Evolutionary conservation across 1,140 invertebrate species (phyloP).

Genomic region (Holotrichia oblita): DNA sequence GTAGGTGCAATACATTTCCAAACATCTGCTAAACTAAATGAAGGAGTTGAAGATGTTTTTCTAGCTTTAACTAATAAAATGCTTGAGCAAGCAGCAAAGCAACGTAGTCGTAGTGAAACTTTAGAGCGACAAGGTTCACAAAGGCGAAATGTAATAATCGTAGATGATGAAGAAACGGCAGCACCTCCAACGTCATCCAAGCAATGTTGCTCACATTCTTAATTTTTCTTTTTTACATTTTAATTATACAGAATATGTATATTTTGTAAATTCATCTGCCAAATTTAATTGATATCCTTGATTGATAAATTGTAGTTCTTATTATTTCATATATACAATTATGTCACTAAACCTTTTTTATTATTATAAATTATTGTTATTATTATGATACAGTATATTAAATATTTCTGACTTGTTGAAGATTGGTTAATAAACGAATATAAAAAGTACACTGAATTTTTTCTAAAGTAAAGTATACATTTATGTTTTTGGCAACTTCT

Average conservation of each 20-base stretch:
- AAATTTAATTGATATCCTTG: not conserved
- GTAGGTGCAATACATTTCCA: slow-evolving; percentile 95
- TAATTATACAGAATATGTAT: not conserved
- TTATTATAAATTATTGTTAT: slow-evolving; percentile 36
- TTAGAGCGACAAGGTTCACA: slow-evolving; percentile 65
- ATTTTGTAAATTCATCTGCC: slow-evolving; percentile 20
- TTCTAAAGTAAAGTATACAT: too few species aligned
- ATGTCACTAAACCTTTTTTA: slow-evolving; percentile 19
- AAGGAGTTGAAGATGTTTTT: slow-evolving; percentile 94
- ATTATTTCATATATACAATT: slow-evolving; percentile 14
- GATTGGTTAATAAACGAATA: slow-evolving; percentile 33
- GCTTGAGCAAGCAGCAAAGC: slow-evolving; percentile 66
- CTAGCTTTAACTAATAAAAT: slow-evolving; percentile 81
- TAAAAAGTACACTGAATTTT: not conserved
- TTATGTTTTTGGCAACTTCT: too few species aligned
- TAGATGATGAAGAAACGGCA: slow-evolving; percentile 66
- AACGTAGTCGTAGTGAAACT: slow-evolving; percentile 62
- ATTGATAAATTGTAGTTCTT: slow-evolving; percentile 34
- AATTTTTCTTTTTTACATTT: slow-evolving; percentile 30
- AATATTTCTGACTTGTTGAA: slow-evolving; percentile 38
- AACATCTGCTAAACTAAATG: slow-evolving; percentile 94
- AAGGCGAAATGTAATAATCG: slow-evolving; percentile 69
- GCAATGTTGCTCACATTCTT: slow-evolving; percentile 51
- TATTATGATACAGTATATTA: slow-evolving; percentile 27
- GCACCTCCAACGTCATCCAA: slow-evolving; percentile 41